Conservation (phyloP, 2,888 invertebrate species). For the Alviniconcha strummeri region DNA sequence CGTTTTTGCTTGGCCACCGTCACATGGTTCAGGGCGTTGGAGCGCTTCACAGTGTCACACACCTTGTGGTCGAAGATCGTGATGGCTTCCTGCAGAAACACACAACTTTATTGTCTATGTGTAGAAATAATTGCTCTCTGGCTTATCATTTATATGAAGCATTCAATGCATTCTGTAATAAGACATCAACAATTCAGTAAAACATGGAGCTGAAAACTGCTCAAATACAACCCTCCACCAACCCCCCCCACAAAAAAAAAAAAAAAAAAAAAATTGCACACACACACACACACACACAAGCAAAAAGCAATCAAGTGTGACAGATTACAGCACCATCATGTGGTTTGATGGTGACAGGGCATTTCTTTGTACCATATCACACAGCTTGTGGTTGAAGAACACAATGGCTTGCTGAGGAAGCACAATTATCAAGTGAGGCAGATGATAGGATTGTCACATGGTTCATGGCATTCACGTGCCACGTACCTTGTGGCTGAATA, state of each 20-base stretch:
- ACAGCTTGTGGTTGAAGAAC: slow-evolving; percentile 72
- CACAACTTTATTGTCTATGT: too few relatives aligned
- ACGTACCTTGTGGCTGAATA: too few relatives aligned
- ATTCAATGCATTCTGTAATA: too few relatives aligned
- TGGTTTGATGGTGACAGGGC: not conserved
- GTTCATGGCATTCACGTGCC: not conserved
- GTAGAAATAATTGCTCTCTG: too few relatives aligned
- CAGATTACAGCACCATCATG: not conserved
- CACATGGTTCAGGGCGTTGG: slow-evolving; percentile 68
- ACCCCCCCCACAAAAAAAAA: too few relatives aligned
- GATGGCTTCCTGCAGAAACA: slow-evolving; percentile 66
- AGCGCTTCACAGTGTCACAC: slow-evolving; percentile 70
- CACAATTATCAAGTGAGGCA: not conserved
- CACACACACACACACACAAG: too few relatives aligned
- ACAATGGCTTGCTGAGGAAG: slow-evolving; percentile 67
- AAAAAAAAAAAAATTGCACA: too few relatives aligned
- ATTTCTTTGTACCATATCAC: slow-evolving; percentile 68
- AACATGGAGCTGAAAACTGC: too few relatives aligned
- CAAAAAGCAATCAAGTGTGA: too few relatives aligned
- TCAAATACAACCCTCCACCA: too few relatives aligned
- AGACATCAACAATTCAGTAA: too few relatives aligned
- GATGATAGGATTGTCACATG: not conserved
- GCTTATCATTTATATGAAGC: too few relatives aligned
- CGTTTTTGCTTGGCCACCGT: slow-evolving; percentile 69
- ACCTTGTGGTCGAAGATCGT: slow-evolving; percentile 72